Base-by-base conservation (phyloP, 2,888 invertebrate species). In the Calameuta idolon region DNA sequence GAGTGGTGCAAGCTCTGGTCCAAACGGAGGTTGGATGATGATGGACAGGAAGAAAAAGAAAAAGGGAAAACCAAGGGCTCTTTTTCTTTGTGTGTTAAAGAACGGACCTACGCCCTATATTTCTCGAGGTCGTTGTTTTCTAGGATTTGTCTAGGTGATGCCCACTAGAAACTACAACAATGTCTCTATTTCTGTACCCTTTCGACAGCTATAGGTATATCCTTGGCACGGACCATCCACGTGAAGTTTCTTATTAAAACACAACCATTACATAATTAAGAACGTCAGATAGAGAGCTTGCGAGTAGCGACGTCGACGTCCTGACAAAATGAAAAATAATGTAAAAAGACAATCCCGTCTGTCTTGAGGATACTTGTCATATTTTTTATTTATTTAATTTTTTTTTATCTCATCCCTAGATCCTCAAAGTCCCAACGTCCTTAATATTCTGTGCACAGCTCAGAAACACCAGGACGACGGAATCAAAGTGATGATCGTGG, bases 121-220 rank as follows among this genome's bases (percentile, higher is more conserved):
- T 74, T 79, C 35, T 37, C 74, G 75, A 79, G 75, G 79, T 71
- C 75, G 74, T 74, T 34, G 69, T 37, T 69, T 69, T 37, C 75
- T 75, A 77, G 75, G 71, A 34, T 71, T 11, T 71, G 30, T 71
- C 71, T 31, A 30, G 11, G 4, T 33, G n/a, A 15, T 71, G 34
- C 23, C 30, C 34, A 33, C n/a, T 12, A 30, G 74, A 30, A 74
- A 15, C 75, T 37, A 83, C 83, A 83, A 84, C 85, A 85, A 85
- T 85, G 83, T 82, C 85, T 84, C 85, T 85, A 85, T 85, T 85
- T 85, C 81, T 82, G 85, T 81, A 81, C 80, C 82, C 80, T 85
- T 83, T 75, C 76, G 79, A 81, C 77, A 77, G 79, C 82, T 84
- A 83, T 81, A 80, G 80, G 79, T 79, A 80, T 76, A 83, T 81